Evolutionary conservation across 2,888 invertebrate species (phyloP), one percentile per base, ranked within the genome.

Genomic region (Halictus ligatus): DNA sequence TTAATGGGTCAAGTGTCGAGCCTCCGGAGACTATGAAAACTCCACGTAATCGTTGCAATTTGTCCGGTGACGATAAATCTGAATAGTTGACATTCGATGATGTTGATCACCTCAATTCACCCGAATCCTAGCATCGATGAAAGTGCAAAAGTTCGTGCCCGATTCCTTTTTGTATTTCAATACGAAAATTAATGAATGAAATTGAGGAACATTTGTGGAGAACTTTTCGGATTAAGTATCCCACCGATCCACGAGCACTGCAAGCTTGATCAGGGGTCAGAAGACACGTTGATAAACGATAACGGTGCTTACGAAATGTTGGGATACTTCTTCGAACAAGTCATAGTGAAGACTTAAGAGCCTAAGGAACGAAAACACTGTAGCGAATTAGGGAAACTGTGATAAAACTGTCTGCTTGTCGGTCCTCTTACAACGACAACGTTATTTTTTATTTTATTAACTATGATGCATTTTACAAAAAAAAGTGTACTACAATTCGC

Each of bases 201-300:
- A 18, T 8, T 6, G 29, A 29, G 18, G 18, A 2, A 64, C 7
- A 29, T 29, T 29, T 18, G 18, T 29, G 18, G 12, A 69, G 40
- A 35, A 35, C 40, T 40, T 69, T 40, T 69, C 7, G 21, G 40
- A 3, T 18, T 4, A 69, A 21, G 40, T 21, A 69, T 69, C 40
- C 40, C 67, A 40, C 35, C 40, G 69, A 40, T 40, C 40, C 69
- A 21, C 4, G 40, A 69, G 40, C 69, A 10, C 12, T 35, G 69
- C 69, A 69, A 67, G 10, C 67, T 40, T 40, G 21, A 40, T 69
- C 67, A 40, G 67, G 40, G 67, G 67, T 69, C 67, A 69, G 35
- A 69, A 35, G 67, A 69, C 67, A 69, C 35, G 21, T 21, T 40
- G 67, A 69, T 69, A 69, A 69, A 69, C 21, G 67, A 69, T 69